Base-by-base conservation (phyloP, 2,113 vertebrate genomes). In the Suricata suricatta region DNA sequence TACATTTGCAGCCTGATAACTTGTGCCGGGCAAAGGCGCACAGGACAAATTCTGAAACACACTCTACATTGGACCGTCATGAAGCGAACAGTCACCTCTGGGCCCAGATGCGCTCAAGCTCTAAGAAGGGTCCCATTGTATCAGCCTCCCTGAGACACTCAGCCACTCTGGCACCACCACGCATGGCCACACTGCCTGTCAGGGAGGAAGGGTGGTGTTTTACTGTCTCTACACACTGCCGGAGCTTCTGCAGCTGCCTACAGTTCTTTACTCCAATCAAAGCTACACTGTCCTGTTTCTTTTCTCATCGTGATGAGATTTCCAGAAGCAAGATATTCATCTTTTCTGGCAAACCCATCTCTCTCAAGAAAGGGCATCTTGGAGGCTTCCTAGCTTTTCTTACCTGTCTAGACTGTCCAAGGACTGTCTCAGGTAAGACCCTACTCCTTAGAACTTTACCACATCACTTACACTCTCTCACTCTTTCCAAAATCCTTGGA, bases 251-350 rank as follows among this genome's bases (percentile, higher is more conserved):
- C 60, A 87, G 69, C 96, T 98, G 54, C 63, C 63, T 50, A 54
- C 69, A 47, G 29, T 52, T 38, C 84, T 90, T 71, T 97, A 95
- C 96, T 96, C 74, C 81, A 92, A 87, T 97, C 84, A 95, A 83
- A 92, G 89, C 41, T 66, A 60, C 19, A 25, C 2, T 63, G 80
- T 88, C 92, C 83, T 92, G 64, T 74, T 82, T 93, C 68, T 95
- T 68, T 77, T 89, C 27, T 76, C 68, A 57, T 81, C 63, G 23
- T 13, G 38, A 64, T 76, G 77, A 60, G 19, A 86, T 57, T 74
- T 33, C 89, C 92, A 82, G 93, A 57, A 90, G 93, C 38, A 52
- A 86, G 92, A 87, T 52, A 85, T 31, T 96, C 89, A 88, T 77
- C 77, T 69, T 4, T 71, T 95, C 87, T 88, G 80, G 35, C 72